These are phyloP conservation scores for Kryphioiulus occultus DNA, from an alignment of 2,888 invertebrate species.

Conservation along the genomic window DNA sequence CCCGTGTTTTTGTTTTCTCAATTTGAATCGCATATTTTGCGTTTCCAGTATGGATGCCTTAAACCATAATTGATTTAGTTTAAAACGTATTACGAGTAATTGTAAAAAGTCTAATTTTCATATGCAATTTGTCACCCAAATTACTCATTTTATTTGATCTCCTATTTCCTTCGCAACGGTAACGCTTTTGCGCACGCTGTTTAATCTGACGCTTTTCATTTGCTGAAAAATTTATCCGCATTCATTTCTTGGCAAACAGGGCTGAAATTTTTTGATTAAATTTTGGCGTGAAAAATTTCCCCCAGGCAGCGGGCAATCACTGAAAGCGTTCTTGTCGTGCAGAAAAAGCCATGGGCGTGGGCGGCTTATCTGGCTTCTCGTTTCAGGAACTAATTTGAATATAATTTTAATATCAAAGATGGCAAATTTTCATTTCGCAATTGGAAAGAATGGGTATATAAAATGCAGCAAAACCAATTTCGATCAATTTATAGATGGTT, in stretches of 20 bases:
- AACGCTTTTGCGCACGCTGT: neutral
- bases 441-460: neutral
- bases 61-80: too few species aligned
- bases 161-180: too few species aligned
- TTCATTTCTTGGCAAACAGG: neutral
- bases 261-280: conserved; percentile 29
- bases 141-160: neutral
- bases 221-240: neutral
- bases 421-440: neutral
- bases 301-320: conserved; percentile 25
- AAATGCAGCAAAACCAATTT: neutral
- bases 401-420: conserved; percentile 24
- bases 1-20: too few species aligned
- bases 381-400: neutral
- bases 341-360: neutral
- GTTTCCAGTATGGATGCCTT: too few species aligned
- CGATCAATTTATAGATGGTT: neutral
- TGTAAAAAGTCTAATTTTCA: neutral
- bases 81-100: too few species aligned
- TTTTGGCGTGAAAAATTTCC: conserved; percentile 1
- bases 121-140: neutral
- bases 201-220: neutral
- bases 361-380: neutral
- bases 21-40: too few species aligned
- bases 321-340: neutral